Conservation (phyloP, 2,888 invertebrate genomes). For the Uloborus plumipes region DNA sequence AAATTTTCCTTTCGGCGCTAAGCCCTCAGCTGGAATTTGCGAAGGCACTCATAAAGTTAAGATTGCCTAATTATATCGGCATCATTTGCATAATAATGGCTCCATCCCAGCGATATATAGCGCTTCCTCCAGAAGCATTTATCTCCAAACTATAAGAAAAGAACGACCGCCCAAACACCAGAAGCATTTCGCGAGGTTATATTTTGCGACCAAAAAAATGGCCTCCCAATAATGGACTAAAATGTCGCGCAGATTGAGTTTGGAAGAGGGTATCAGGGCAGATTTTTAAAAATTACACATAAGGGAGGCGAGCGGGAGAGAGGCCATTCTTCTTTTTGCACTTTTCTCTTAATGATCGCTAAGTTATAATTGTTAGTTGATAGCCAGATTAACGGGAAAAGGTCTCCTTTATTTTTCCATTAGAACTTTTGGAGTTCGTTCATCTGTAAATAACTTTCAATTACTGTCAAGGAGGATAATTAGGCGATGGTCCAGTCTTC, state of each 20-base stretch:
- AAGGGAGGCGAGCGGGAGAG: constrained; percentile 11
- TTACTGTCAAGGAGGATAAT: constrained; percentile 61
- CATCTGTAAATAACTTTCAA: constrained; percentile 64
- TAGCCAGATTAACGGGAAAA: constrained; percentile 60
- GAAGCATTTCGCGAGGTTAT: constrained; percentile 16
- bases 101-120: constrained; percentile 53
- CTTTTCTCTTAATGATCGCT: constrained; percentile 58
- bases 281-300: constrained; percentile 39
- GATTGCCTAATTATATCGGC: constrained; percentile 64
- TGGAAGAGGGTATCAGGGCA: constrained; percentile 28
- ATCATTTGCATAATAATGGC: constrained; percentile 64
- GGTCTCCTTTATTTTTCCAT: constrained; percentile 60
- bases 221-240: constrained; percentile 60
- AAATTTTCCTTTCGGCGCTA: constrained; percentile 22
- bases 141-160: constrained; percentile 53
- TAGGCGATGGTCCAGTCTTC: constrained; percentile 54
- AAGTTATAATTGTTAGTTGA: constrained; percentile 63
- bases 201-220: constrained; percentile 29
- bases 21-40: constrained; percentile 59
- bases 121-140: constrained; percentile 42
- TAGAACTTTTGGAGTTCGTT: constrained; percentile 53
- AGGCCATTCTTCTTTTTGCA: constrained; percentile 20
- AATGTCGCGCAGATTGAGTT: constrained; percentile 61
- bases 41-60: constrained; percentile 56
- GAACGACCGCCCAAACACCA: constrained; percentile 8